Evolutionary conservation across 2,113 vertebrate genomes (phyloP).

Genomic region (Takifugu flavidus): DNA sequence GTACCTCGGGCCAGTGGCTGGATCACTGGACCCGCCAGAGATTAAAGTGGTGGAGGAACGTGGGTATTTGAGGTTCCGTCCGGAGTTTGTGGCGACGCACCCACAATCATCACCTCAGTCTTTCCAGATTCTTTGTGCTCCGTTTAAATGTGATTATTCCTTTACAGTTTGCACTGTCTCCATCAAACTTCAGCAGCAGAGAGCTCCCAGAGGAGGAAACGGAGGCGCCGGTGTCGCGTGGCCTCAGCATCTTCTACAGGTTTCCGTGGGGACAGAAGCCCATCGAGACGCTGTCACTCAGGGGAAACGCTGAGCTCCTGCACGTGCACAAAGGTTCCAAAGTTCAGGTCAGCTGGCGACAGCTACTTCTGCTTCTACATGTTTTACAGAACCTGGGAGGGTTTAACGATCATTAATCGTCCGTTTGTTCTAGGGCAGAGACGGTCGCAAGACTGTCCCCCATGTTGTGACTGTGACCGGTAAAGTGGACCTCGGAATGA

Average conservation of each 20-base stretch:
- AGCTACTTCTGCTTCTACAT: background rate
- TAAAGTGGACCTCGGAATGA: conserved; percentile 81
- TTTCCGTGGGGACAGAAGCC: conserved; percentile 91
- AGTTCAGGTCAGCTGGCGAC: conserved; percentile 71
- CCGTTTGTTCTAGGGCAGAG: conserved; percentile 74
- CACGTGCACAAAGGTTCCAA: conserved; percentile 72
- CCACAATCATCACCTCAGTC: no score
- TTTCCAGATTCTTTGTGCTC: background rate
- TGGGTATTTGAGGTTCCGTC: conserved; percentile 47
- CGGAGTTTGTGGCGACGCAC: no score
- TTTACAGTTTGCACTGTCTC: conserved; percentile 85
- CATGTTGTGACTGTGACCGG: conserved; percentile 81
- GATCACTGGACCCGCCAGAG: conserved; percentile 93
- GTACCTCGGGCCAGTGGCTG: conserved; percentile 91
- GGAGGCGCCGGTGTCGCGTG: conserved; percentile 67
- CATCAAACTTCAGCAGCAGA: conserved; percentile 84
- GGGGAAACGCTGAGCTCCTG: conserved; percentile 81
- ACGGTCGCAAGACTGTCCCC: conserved; percentile 82
- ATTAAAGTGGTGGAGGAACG: conserved; percentile 96
- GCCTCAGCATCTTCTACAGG: conserved; percentile 78
- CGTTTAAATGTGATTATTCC: background rate
- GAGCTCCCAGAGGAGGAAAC: conserved; percentile 74
- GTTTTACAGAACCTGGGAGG: background rate
- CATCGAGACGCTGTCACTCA: conserved; percentile 83
- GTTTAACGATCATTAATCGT: no score